These are phyloP conservation scores for Pitta sordida DNA, from an alignment of 2,113 vertebrate species.

Conservation along the genomic window DNA sequence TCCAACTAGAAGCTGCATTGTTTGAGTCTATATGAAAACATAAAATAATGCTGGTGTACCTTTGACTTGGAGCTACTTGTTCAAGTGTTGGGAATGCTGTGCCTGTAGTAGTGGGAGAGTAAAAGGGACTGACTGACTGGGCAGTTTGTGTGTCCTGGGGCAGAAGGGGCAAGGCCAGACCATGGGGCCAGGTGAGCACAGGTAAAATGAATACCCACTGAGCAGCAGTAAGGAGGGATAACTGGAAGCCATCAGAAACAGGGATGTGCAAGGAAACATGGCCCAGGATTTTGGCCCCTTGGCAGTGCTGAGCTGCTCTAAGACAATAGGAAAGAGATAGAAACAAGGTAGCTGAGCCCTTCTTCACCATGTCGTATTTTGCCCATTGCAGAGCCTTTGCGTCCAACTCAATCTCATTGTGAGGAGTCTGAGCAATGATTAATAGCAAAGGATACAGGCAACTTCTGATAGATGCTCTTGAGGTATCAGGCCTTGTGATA, in stretches of 20 bases:
- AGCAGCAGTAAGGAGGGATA: not conserved
- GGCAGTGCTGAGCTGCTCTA: not conserved
- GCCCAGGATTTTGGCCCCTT: not conserved
- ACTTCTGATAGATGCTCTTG: not conserved
- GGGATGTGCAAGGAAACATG: not conserved
- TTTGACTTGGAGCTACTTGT: not conserved
- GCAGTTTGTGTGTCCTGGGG: not conserved
- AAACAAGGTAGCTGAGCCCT: not conserved
- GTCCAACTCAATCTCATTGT: fast-evolving
- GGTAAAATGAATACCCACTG: not conserved
- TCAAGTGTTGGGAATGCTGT: not conserved
- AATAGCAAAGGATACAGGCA: not conserved
- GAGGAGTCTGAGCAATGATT: not conserved
- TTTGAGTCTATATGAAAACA: not conserved
- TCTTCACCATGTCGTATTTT: not conserved
- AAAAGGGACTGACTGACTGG: not conserved
- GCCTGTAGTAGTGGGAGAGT: not conserved
- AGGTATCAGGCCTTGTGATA: not conserved
- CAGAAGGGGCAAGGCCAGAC: not conserved
- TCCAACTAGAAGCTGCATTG: not conserved
- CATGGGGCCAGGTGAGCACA: not conserved
- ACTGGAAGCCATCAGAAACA: not conserved
- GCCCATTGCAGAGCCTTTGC: not conserved
- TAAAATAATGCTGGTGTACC: not conserved
- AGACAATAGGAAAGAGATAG: not conserved